phyloP scores from a whole-genome alignment of 2,888 invertebrate species.

The Hirtodrosophila cameraria region DNA sequence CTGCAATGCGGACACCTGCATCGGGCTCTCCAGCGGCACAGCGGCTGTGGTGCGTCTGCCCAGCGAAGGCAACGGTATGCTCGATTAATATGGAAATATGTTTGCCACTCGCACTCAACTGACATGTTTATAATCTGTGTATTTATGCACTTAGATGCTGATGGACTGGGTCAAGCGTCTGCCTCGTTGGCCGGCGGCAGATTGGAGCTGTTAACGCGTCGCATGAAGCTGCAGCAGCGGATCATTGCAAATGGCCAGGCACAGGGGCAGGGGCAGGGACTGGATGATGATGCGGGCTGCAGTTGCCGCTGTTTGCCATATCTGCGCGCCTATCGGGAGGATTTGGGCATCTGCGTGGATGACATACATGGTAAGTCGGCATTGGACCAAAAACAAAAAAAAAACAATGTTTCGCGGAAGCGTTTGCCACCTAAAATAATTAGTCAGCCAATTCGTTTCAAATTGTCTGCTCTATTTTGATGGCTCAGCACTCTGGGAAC shows the following conservation, averaged over 20 bases:
- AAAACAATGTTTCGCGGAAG: conserved; percentile 54
- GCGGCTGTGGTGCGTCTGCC: conserved; percentile 78
- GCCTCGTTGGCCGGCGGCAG: conserved; percentile 57
- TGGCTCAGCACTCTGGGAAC: conserved; percentile 56
- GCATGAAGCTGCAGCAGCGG: conserved; percentile 58
- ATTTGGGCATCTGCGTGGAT: conserved; percentile 92
- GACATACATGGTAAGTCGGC: conserved; percentile 91
- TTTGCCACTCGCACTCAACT: conserved; percentile 24
- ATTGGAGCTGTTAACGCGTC: conserved; percentile 69
- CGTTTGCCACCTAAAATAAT: conserved; percentile 37
- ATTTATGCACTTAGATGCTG: conserved; percentile 33
- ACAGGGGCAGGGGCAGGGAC: background rate
- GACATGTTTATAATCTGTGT: conserved; percentile 34
- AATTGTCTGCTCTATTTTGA: conserved; percentile 69
- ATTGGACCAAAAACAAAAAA: conserved; percentile 6
- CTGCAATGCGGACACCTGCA: conserved; percentile 84
- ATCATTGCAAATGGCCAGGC: conserved; percentile 13
- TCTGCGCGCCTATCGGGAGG: conserved; percentile 92
- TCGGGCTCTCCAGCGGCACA: conserved; percentile 84
- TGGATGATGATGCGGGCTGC: conserved; percentile 84
- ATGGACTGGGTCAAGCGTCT: conserved; percentile 60
- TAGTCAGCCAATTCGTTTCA: conserved; percentile 50
- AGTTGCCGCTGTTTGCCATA: conserved; percentile 91
- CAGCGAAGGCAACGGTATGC: conserved; percentile 77
- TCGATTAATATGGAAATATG: conserved; percentile 61